Evolutionary conservation across 1,140 invertebrate species (phyloP), one percentile per base, ranked within the genome.

Genomic region (Parasteatoda tepidariorum): DNA sequence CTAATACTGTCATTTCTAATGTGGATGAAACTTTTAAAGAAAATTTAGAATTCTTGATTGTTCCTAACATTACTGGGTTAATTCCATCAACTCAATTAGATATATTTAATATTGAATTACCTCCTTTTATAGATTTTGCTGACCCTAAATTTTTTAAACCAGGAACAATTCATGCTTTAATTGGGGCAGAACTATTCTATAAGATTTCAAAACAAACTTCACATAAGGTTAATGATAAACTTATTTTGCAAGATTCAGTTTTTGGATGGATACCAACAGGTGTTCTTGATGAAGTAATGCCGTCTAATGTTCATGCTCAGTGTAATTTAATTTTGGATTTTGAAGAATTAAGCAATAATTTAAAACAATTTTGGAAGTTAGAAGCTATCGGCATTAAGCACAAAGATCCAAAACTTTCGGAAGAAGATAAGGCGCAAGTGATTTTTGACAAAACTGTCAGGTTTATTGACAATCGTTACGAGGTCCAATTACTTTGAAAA

Each of bases 341-440:
- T 26, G 66, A 41, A 15, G 13, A 6, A 22, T 22, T 41, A 7
- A n/a, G 22, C 31, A n/a, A 68, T 41, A 41, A 6, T 68, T 38
- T 68, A 38, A 68, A 68, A 28, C 18, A 68, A 15, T 68, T 68
- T 48, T 68, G 66, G 66, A n/a, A 68, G 6, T 24, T 68, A 1
- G 33, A 68, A 2, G 11, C 33, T 41, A 68, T 68, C 11, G 66
- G 66, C 11, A 68, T 68, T 6, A 34, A 68, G 41, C 26, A 64
- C 31, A 34, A 68, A 2, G 34, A 41, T 22, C 34, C 66, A 13
- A 68, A 41, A 5, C 31, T 68, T 30, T 30, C 9, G 5, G 33
- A 38, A 34, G 18, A 38, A 0, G 22, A 68, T 48, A 3, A 68
- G 22, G 1, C 66, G 9, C 15, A n/a, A 7, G 28, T n/a, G 15